These are phyloP conservation scores for Tetranychus truncatus DNA, from an alignment of 2,888 invertebrate genomes.

Conservation along the genomic window DNA sequence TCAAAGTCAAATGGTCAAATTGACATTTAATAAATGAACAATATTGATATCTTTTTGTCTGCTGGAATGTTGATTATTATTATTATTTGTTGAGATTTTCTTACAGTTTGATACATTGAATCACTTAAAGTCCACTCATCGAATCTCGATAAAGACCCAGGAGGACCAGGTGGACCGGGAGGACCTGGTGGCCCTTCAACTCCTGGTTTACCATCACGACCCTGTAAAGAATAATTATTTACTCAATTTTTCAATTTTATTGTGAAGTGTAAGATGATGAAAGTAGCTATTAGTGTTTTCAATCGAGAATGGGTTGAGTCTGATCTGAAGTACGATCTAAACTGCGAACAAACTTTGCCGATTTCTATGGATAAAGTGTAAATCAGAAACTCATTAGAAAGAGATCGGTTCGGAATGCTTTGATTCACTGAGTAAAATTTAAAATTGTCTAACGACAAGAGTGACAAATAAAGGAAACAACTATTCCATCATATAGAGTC, in stretches of 20 bases:
- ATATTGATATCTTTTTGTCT: too few relatives aligned
- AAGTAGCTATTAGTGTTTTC: too few relatives aligned
- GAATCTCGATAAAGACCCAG: conserved; percentile 23
- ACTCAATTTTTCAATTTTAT: too few relatives aligned
- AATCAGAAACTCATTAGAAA: background rate
- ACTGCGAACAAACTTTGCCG: too few relatives aligned
- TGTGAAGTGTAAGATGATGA: too few relatives aligned
- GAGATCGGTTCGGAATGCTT: background rate
- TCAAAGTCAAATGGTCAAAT: background rate
- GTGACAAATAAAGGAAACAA: background rate
- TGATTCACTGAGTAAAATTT: background rate
- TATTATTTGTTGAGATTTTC: background rate
- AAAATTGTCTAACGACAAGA: background rate
- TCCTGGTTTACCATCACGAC: background rate
- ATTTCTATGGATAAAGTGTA: too few relatives aligned
- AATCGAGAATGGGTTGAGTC: too few relatives aligned
- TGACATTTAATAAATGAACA: too few relatives aligned
- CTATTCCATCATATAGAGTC: background rate
- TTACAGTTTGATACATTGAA: conserved; percentile 7
- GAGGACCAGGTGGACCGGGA: conserved; percentile 32
- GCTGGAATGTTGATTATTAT: too few relatives aligned
- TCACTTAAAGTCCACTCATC: background rate
- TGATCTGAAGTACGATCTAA: too few relatives aligned
- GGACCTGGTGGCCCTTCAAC: background rate
- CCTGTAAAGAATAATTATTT: background rate